Evolutionary conservation across 1,140 invertebrate genomes (phyloP).

Genomic region (Octopus sinensis): DNA sequence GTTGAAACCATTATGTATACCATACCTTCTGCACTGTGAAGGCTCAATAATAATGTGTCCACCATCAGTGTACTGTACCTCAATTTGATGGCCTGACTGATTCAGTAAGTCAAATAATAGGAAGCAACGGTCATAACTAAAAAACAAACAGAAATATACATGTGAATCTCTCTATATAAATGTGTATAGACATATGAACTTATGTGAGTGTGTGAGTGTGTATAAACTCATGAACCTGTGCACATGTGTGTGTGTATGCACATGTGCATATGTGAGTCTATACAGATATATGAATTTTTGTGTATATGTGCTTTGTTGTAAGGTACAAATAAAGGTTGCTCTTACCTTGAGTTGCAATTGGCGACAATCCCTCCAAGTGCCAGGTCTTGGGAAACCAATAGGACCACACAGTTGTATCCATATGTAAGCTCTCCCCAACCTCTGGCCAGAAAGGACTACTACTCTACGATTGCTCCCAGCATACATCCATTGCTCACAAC

Average conservation of each 20-base stretch:
- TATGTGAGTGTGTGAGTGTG: too few species aligned
- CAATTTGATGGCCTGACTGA: slow-evolving; percentile 38
- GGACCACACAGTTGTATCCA: too few species aligned
- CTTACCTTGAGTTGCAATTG: too few species aligned
- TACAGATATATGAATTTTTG: neutral
- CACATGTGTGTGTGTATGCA: neutral
- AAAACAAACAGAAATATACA: slow-evolving; percentile 17
- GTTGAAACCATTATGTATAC: neutral
- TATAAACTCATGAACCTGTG: neutral
- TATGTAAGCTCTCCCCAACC: too few species aligned
- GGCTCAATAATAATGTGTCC: slow-evolving; percentile 35
- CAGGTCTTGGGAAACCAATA: too few species aligned
- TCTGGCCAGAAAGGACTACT: too few species aligned
- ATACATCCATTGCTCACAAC: too few species aligned
- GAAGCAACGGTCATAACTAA: slow-evolving; percentile 38
- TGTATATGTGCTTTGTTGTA: neutral
- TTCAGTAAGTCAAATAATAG: slow-evolving; percentile 47
- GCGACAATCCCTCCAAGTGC: too few species aligned
- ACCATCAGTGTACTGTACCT: slow-evolving; percentile 32
- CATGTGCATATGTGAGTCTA: neutral
- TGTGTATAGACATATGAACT: too few species aligned
- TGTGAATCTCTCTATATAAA: too few species aligned
- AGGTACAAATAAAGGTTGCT: too few species aligned
- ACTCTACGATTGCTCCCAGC: too few species aligned
- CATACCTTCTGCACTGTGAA: slow-evolving; percentile 41